Evolutionary conservation across 2,888 invertebrate species (phyloP), one percentile per base, ranked within the genome.

Genomic region (Amblyjoppa fuscipennis): DNA sequence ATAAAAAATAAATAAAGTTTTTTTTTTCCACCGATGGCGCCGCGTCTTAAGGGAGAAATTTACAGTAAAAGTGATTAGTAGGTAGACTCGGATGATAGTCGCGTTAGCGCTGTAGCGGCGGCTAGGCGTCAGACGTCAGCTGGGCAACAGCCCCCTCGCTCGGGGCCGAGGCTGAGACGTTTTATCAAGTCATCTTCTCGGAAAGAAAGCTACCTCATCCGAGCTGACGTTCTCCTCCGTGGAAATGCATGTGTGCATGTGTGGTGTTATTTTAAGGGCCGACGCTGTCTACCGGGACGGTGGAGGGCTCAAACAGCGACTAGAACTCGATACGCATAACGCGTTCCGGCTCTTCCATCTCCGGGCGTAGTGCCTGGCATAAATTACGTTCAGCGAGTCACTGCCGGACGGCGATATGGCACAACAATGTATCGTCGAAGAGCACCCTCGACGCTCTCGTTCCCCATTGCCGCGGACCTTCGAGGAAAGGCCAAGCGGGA

Each of bases 141-240:
- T 88, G 88, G 25, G 31, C 61, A 91, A 89, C 86, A 85, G 34
- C 41, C 76, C 80, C 76, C 71, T 41, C 41, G 20, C 20, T 73
- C 49, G 70, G 49, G 25, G 59, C 34, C 56, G 56, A 45, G 56
- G 74, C 61, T 68, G 83, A 85, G 87, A 81, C 88, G 87, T 93
- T 92, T 93, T 89, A 93, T 92, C 90, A 91, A 93, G 92, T 93
- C 93, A 93, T 93, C 91, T 92, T 91, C 91, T 89, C 81, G 90
- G 91, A 92, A 92, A 91, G 91, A 92, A 93, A 93, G 91, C 92
- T 91, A 80, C 80, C 78, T 83, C 73, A 68, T 84, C 81, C 59
- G 38, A 53, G 25, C 76, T 76, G 66, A 68, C 76, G 66, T 41
- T 41, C 56, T 61, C 61, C 76, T 84, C 49, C 38, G 45, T 34